phyloP scores from a whole-genome alignment of 2,797 vertebrate genomes.

The Hirundo rustica region DNA sequence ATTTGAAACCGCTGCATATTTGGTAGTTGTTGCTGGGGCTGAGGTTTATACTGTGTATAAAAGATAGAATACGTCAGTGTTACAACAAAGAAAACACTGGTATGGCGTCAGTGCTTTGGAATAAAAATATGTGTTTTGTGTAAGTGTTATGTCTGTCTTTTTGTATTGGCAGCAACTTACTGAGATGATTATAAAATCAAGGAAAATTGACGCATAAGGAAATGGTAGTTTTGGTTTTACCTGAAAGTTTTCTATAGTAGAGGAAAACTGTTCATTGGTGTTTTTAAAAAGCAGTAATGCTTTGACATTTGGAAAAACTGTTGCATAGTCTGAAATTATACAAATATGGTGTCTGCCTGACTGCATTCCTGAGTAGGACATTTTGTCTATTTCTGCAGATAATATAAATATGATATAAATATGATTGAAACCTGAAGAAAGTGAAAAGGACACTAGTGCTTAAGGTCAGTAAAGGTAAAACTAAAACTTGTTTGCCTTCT shows the following conservation, averaged over 20 bases:
- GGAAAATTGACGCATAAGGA: neutral
- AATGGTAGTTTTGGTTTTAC: neutral
- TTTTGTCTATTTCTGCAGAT: neutral
- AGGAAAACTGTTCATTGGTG: neutral
- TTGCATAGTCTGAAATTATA: neutral
- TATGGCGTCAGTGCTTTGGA: neutral
- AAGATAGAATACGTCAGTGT: neutral
- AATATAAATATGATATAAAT: neutral
- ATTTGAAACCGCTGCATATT: neutral
- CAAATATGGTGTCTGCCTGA: neutral
- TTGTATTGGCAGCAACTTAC: neutral
- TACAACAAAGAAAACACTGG: neutral
- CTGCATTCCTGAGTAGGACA: neutral
- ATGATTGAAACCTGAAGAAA: neutral
- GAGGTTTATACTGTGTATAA: neutral
- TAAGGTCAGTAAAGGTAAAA: slow-evolving; percentile 4
- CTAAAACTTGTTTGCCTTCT: neutral
- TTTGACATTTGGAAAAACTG: neutral
- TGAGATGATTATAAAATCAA: neutral
- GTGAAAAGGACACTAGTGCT: neutral
- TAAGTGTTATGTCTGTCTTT: neutral
- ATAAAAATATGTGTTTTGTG: neutral
- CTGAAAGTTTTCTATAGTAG: neutral
- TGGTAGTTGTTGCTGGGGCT: neutral
- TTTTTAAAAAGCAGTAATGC: neutral